Evolutionary conservation across 1,140 invertebrate species (phyloP).

Genomic region (Ridgeia piscesae): DNA sequence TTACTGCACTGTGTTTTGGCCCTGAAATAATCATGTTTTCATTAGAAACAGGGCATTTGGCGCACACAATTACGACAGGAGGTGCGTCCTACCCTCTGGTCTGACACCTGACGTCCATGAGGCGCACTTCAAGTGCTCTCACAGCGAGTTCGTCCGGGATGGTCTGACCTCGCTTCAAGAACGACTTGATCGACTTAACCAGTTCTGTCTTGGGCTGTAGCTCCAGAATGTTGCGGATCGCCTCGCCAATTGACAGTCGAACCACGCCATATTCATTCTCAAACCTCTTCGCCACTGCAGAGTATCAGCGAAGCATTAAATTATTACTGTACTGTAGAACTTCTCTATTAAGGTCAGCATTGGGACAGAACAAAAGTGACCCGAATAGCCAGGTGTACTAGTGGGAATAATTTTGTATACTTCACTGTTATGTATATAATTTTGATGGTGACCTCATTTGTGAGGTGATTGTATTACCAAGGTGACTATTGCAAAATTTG

Average conservation of each 20-base stretch:
- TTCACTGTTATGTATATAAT: too few species aligned
- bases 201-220: constrained; percentile 50
- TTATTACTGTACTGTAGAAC: not conserved
- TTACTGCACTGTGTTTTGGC: too few species aligned
- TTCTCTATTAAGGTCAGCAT: too few species aligned
- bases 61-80: not conserved
- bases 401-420: too few species aligned
- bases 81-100: constrained; percentile 49
- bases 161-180: constrained; percentile 47
- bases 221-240: constrained; percentile 48
- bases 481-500: too few species aligned
- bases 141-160: constrained; percentile 56
- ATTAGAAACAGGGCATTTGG: not conserved
- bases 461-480: too few species aligned
- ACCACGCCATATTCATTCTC: constrained; percentile 53
- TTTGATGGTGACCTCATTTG: too few species aligned
- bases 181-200: constrained; percentile 43
- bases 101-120: constrained; percentile 55
- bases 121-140: constrained; percentile 49
- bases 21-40: not conserved
- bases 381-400: too few species aligned
- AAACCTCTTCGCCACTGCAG: constrained; percentile 56
- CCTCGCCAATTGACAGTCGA: constrained; percentile 55
- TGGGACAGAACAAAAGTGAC: too few species aligned
- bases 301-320: not conserved